A percentile compares a stretch with the other conserved stretches of the same genome.
Evolutionary conservation across 2,888 invertebrate species (phyloP).

Genomic region (Stenolophus ochropezus): DNA sequence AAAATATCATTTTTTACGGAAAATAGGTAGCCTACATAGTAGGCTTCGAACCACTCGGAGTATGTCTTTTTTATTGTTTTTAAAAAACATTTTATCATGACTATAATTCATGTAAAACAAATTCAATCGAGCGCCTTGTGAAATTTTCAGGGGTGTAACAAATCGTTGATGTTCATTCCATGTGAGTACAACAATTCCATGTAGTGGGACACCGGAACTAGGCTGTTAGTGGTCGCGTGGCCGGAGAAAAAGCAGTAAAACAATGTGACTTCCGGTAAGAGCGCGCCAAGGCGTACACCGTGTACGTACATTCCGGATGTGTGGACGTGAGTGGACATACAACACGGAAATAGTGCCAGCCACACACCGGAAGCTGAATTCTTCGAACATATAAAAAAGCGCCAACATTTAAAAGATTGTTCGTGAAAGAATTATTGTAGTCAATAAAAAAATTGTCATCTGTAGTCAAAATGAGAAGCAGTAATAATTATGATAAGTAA

Average conservation of each 20-base stretch:
- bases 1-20: too few relatives aligned
- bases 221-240: slow-evolving; percentile 11
- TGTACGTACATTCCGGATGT: slow-evolving; percentile 6
- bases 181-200: not conserved
- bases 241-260: slow-evolving; percentile 41
- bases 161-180: not conserved
- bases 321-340: slow-evolving; percentile 11
- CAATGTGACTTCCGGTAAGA: slow-evolving; percentile 43
- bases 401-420: not conserved
- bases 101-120: too few relatives aligned
- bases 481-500: not conserved
- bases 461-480: too few relatives aligned
- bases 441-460: too few relatives aligned
- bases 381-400: not conserved
- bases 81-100: too few relatives aligned
- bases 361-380: not conserved
- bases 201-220: slow-evolving; percentile 17
- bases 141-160: not conserved
- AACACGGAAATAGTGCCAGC: slow-evolving; percentile 11
- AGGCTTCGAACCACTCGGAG: too few relatives aligned
- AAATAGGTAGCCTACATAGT: too few relatives aligned
- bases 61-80: too few relatives aligned
- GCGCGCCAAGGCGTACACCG: not conserved
- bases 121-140: too few relatives aligned
- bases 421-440: too few relatives aligned